Evolutionary conservation across 1,140 invertebrate genomes (phyloP).

Genomic region (Pseudachorutes palmiensis): DNA sequence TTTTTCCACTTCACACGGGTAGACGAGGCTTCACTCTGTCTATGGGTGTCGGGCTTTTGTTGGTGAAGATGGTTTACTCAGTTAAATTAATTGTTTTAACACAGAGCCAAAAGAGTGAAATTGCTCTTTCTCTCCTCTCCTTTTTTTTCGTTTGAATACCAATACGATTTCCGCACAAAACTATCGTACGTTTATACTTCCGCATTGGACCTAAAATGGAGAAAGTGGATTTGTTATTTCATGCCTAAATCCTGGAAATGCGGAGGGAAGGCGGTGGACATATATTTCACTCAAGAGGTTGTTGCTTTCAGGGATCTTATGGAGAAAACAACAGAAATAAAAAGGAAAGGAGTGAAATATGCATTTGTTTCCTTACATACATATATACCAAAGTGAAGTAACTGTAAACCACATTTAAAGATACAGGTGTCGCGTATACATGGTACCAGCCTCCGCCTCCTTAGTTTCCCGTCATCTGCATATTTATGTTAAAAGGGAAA

Average conservation of each 20-base stretch:
- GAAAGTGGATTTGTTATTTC: neutral
- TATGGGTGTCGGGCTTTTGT: too few species aligned
- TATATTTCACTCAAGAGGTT: neutral
- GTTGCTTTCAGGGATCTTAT: neutral
- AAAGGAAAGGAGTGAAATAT: neutral
- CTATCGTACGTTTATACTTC: neutral
- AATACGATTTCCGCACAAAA: too few species aligned
- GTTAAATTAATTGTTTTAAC: too few species aligned
- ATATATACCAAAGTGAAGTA: too few species aligned
- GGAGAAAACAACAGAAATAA: neutral
- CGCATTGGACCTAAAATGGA: neutral
- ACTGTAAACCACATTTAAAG: neutral
- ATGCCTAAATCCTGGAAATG: neutral
- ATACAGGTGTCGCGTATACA: neutral
- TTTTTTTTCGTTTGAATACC: too few species aligned
- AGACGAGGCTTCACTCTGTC: too few species aligned
- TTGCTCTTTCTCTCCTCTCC: too few species aligned
- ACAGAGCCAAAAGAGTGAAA: too few species aligned
- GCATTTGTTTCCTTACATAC: neutral
- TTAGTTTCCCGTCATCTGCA: neutral
- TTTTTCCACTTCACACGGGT: too few species aligned
- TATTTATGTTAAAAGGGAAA: neutral
- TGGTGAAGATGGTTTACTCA: too few species aligned
- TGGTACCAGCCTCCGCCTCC: neutral
- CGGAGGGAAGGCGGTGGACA: neutral